Evolutionary conservation across 2,888 invertebrate species (phyloP), one percentile per base, ranked within the genome.

Genomic region (Diachrysia chrysitis): DNA sequence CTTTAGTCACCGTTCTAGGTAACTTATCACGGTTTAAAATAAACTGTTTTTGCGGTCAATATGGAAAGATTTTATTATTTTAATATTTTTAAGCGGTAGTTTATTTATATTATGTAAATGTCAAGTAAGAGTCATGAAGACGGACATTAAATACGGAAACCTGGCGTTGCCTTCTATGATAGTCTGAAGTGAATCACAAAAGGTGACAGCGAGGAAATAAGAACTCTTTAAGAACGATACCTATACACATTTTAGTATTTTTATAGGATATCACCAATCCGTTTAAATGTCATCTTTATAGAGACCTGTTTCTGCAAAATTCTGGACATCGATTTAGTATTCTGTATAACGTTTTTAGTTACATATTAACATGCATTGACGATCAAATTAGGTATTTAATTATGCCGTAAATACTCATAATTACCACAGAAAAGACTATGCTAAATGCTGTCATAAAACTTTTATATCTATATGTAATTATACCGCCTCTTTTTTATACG

Each of bases 1-100:
- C 70, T 70, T 71, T 70, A 83, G 73, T 79, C 82, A 77, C 67
- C 66, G 57, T 81, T 73, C 77, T 77, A 66, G 32, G 66, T 76
- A 71, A 74, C 29, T 69, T 58, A 71, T 77, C 67, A 71, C 60
- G 29, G 48, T 70, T 77, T 48, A 46, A 63, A 66, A 65, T 70
- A 65, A 63, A 59, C 29, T 19, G 42, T 55, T 74, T 4, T 63
- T 74, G 69, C 29, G 67, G 64, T 77, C 69, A 57, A 5, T 46
- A 46, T 46, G 25, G 2, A 60, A 14, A 63, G 42, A 42, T 42
- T 42, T 42, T 42, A 63, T 54, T 32, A 48, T 7, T 19, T 48
- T 56, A 53, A 46, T 48, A 42, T 35, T 29, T 16, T 48, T 1
- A 48, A 21, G 51, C 32, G 25, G 58, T 58, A 58, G 23, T 48